phyloP scores from a whole-genome alignment of 53 echinoderm and acorn worm species.

The Paracentrotus lividus region DNA sequence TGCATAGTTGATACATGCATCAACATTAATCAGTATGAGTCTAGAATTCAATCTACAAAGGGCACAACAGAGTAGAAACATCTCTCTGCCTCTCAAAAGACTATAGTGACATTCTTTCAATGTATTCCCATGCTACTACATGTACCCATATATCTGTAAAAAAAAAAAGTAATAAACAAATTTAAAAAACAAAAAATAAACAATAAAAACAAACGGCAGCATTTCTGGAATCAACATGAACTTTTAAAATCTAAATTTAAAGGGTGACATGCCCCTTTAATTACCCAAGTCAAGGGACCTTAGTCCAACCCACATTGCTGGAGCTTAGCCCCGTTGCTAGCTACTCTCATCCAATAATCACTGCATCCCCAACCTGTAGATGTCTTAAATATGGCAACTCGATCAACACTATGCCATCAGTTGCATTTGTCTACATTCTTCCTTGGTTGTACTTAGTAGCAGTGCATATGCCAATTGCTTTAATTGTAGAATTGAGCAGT shows the following conservation, averaged over 20 bases:
- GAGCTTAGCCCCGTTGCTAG: neutral
- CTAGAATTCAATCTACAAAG: no score
- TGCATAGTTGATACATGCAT: no score
- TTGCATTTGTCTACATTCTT: neutral
- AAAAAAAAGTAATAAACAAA: no score
- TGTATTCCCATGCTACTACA: no score
- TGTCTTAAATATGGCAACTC: constrained; percentile 41
- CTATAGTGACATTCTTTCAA: no score
- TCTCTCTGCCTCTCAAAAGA: no score
- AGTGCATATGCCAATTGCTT: neutral
- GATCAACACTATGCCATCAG: constrained; percentile 19
- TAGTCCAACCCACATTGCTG: neutral
- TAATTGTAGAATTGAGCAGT: constrained; percentile 4
- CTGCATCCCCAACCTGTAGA: constrained; percentile 24
- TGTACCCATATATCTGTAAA: no score
- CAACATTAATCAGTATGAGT: no score
- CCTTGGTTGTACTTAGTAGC: neutral
- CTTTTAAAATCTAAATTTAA: neutral
- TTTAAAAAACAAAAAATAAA: no score
- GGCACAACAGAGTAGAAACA: no score
- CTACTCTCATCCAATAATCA: neutral
- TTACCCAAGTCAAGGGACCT: neutral
- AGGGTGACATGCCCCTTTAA: neutral
- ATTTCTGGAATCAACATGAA: neutral
- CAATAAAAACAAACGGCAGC: no score